Evolutionary conservation across 2,113 vertebrate species (phyloP), one percentile per base, ranked within the genome.

Genomic region (Vidua macroura): DNA sequence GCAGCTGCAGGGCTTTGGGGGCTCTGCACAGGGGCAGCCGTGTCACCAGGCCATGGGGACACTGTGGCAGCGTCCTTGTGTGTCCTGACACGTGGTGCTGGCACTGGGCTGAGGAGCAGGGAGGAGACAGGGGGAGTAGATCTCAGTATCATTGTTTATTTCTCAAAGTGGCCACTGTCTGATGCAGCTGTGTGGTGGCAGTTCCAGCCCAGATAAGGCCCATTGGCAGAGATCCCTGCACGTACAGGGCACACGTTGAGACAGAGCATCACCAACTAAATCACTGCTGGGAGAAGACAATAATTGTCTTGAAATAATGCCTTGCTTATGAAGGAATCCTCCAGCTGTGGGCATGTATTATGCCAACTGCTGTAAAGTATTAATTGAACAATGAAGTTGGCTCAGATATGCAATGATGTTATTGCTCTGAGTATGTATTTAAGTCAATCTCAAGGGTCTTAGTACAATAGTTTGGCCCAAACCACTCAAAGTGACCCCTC

Each of bases 121-220:
- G 87, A 84, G 78, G 91, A 73, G 90, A 44, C 35, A 48, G 82
- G 78, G 46, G 52, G 68, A 94, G 93, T 25, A 15, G 74, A 55
- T 60, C 75, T 77, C 92, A 28, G 48, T 17, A 14, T 91, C 92
- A 93, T 92, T 95, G 96, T 96, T 94, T 73, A 5, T 31, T 63
- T 74, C 90, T 96, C 96, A 95, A 67, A 96, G 93, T 83, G 84
- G 49, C 66, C 70, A 80, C 93, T 97, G 96, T 96, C 52, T 78
- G 70, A 8, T 64, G 85, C 96, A 95, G 93, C 83, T 97, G 92
- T 67, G 83, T 2, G 41, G 69, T 90, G 91, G 81, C 92, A 39
- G 58, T 35, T 62, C 82, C 72, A 86, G 86, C 37, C 86, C 59
- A 46, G 66, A 89, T 87, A 91, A 79, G 79, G 69, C 59, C 53